A percentile compares a stretch with the other conserved stretches of the same genome.
phyloP scores from a whole-genome alignment of 2,797 vertebrate species.

The Galaxias olidus region DNA sequence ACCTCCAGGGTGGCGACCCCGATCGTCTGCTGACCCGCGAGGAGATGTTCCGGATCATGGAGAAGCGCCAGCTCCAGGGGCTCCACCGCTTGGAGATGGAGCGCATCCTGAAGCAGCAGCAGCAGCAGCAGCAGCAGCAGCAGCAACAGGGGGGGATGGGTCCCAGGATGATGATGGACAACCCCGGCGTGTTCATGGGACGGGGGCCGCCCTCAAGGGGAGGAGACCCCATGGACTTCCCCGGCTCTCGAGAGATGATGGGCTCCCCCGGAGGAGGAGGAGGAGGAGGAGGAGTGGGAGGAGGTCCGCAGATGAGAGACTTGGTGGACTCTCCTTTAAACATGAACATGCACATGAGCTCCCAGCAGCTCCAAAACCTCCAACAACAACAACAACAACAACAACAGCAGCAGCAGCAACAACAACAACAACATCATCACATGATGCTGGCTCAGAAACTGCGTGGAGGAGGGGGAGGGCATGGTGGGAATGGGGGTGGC shows the following conservation, averaged over 20 bases:
- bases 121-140: conserved; percentile 22
- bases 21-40: conserved; percentile 88
- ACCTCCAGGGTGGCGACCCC: conserved; percentile 81
- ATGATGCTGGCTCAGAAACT: conserved; percentile 89
- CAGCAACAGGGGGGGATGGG: conserved; percentile 55
- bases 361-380: conserved; percentile 67
- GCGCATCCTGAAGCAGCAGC: conserved; percentile 84
- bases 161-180: conserved; percentile 69
- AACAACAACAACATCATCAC: conserved; percentile 76
- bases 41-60: conserved; percentile 90
- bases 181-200: conserved; percentile 66
- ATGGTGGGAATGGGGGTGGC: conserved; percentile 56
- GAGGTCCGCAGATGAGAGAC: conserved; percentile 82
- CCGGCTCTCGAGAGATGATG: conserved; percentile 83
- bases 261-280: conserved; percentile 79
- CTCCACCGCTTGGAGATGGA: conserved; percentile 90
- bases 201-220: conserved; percentile 74
- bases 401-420: too few relatives aligned
- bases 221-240: conserved; percentile 86
- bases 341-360: conserved; percentile 90
- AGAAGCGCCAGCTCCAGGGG: conserved; percentile 84
- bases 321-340: conserved; percentile 83
- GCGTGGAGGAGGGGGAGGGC: conserved; percentile 67
- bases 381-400: too few relatives aligned
- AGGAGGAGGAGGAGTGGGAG: conserved; percentile 45